A percentile compares a stretch with the other conserved stretches of the same genome.
phyloP scores from a whole-genome alignment of 2,888 invertebrate genomes.

The Scaptomyza tumidula region DNA sequence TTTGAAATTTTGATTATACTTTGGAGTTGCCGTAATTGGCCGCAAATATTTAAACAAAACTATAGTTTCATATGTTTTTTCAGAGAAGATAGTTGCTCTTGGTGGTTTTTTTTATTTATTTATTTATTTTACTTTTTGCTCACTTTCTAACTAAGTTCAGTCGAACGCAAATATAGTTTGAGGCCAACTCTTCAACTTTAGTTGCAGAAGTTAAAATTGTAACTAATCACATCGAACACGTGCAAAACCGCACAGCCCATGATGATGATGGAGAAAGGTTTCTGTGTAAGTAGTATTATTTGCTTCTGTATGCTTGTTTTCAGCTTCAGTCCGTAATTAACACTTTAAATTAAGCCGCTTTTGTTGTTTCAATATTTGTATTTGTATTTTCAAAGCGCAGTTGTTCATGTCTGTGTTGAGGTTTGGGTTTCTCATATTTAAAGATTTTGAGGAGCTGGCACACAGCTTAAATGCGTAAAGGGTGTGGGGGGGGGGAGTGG shows the following conservation, averaged over 20 bases:
- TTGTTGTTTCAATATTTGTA: constrained; percentile 72
- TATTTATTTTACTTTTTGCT: neutral
- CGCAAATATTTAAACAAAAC: too few species aligned
- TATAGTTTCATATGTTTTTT: neutral
- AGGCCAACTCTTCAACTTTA: constrained; percentile 10
- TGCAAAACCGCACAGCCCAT: constrained; percentile 23
- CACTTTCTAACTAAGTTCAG: neutral
- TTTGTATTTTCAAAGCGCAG: constrained; percentile 65
- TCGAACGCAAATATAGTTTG: neutral
- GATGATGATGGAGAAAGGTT: constrained; percentile 17
- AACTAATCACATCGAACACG: constrained; percentile 29
- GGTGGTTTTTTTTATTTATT: neutral
- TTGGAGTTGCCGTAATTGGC: neutral
- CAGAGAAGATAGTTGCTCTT: too few species aligned
- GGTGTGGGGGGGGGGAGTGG: neutral
- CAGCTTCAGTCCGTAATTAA: constrained; percentile 69
- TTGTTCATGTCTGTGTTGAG: constrained; percentile 29
- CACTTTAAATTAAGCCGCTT: constrained; percentile 62
- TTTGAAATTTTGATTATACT: constrained; percentile 6
- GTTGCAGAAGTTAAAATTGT: neutral
- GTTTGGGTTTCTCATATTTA: constrained; percentile 33
- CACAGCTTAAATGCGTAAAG: neutral
- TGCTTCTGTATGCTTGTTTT: constrained; percentile 30
- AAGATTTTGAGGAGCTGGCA: constrained; percentile 32
- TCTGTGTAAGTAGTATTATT: neutral